These are phyloP conservation scores for Megalops atlanticus DNA, from an alignment of 2,113 vertebrate genomes.

Conservation along the genomic window DNA sequence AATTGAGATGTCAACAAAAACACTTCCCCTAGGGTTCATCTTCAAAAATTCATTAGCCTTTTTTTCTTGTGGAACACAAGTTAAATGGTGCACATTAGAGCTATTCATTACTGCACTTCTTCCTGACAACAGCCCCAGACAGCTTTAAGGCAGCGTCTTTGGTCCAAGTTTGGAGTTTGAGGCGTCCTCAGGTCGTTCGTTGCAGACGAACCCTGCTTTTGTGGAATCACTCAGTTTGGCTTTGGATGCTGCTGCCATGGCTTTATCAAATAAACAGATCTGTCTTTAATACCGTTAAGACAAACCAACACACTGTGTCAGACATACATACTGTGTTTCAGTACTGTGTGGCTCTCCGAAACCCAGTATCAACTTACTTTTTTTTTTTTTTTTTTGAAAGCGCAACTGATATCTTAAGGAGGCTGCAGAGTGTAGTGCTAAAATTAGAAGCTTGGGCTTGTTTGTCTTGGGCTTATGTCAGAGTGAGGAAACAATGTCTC, in stretches of 20 bases:
- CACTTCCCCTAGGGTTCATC: no score
- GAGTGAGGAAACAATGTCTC: neutral
- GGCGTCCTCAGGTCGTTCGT: neutral
- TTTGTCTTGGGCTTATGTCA: slow-evolving; percentile 12
- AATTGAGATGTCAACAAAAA: neutral
- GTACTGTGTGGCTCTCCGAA: neutral
- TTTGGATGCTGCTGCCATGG: neutral
- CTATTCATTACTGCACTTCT: neutral
- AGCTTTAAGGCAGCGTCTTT: neutral
- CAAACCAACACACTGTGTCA: no score
- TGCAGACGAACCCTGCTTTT: neutral
- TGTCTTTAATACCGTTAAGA: no score
- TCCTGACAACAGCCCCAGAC: neutral
- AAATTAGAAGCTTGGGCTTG: neutral
- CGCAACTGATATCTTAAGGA: no score
- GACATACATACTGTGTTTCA: no score
- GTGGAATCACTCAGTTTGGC: neutral
- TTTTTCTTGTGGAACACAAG: neutral
- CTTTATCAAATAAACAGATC: neutral
- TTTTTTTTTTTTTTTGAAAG: no score
- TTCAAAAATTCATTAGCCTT: neutral
- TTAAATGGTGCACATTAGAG: no score
- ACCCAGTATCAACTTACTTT: no score
- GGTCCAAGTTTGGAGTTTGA: neutral
- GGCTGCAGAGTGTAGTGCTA: no score